A percentile compares a stretch with the other conserved stretches of the same genome.
Evolutionary conservation across 2,113 vertebrate species (phyloP).

Genomic region (Podarcis muralis): DNA sequence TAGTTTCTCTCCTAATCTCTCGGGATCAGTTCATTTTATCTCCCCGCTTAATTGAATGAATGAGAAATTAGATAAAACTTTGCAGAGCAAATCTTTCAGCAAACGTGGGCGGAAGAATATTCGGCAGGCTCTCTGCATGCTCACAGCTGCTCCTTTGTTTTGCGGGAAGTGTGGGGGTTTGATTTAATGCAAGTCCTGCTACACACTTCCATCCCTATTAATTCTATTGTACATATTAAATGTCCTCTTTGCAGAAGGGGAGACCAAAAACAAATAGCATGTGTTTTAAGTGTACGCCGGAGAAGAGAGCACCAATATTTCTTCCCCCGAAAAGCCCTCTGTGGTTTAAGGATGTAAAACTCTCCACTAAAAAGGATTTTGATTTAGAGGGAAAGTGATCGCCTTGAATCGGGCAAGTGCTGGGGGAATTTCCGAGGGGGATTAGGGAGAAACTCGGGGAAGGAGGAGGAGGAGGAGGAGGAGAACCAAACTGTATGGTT

Average conservation of each 20-base stretch:
- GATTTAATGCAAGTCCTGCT: constrained; percentile 72
- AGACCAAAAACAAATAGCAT: constrained; percentile 75
- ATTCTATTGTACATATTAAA: constrained; percentile 78
- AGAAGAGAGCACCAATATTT: constrained; percentile 63
- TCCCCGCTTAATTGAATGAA: constrained; percentile 76
- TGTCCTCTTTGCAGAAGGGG: constrained; percentile 71
- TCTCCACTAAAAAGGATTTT: constrained; percentile 27
- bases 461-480: neutral
- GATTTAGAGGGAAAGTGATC: constrained; percentile 25
- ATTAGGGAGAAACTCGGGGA: constrained; percentile 3
- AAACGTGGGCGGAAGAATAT: constrained; percentile 70
- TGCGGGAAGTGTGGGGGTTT: constrained; percentile 59
- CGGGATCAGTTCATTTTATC: constrained; percentile 67
- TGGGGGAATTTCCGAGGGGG: constrained; percentile 12
- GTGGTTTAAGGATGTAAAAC: constrained; percentile 47
- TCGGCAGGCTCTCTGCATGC: constrained; percentile 58
- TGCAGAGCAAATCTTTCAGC: constrained; percentile 77
- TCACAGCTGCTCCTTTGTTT: constrained; percentile 77
- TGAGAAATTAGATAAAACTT: constrained; percentile 77
- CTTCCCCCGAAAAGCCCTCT: constrained; percentile 46
- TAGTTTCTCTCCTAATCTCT: constrained; percentile 58
- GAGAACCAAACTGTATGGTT: neutral
- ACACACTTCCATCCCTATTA: constrained; percentile 72
- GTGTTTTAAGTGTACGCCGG: constrained; percentile 70
- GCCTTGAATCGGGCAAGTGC: constrained; percentile 16